Evolutionary conservation across 2,888 invertebrate species (phyloP).

Genomic region (Odontocolon sp.): DNA sequence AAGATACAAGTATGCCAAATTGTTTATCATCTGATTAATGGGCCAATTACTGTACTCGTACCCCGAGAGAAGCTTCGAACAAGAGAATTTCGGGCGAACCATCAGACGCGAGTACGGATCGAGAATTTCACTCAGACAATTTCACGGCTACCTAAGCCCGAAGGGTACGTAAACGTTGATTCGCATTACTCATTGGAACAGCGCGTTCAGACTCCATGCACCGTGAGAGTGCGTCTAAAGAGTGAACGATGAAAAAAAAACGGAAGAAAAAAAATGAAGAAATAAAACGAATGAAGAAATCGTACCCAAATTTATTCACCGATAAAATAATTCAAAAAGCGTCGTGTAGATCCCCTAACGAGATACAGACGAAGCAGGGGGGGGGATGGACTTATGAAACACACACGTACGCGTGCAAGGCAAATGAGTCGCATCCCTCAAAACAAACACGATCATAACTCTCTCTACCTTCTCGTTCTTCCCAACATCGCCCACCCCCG

Average conservation of each 20-base stretch:
- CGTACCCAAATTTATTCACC: slow-evolving; percentile 59
- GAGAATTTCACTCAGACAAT: slow-evolving; percentile 43
- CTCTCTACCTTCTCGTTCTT: slow-evolving; percentile 31
- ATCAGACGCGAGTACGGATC: neutral
- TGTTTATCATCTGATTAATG: too few species aligned
- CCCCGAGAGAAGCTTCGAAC: too few species aligned
- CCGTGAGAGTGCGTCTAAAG: slow-evolving; percentile 15
- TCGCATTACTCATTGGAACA: slow-evolving; percentile 10
- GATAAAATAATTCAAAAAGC: slow-evolving; percentile 63
- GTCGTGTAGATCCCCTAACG: slow-evolving; percentile 60
- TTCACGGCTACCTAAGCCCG: slow-evolving; percentile 40
- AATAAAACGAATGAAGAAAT: slow-evolving; percentile 35
- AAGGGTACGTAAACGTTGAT: slow-evolving; percentile 33
- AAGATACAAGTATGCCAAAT: too few species aligned
- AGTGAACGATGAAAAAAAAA: slow-evolving; percentile 7
- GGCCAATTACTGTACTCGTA: too few species aligned
- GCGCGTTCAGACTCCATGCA: neutral
- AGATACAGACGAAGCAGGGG: slow-evolving; percentile 48
- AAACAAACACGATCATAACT: slow-evolving; percentile 65
- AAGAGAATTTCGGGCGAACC: too few species aligned
- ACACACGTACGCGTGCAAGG: slow-evolving; percentile 44
- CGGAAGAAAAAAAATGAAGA: slow-evolving; percentile 10
- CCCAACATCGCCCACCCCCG: slow-evolving; percentile 27
- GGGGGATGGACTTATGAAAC: slow-evolving; percentile 48
- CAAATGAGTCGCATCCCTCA: slow-evolving; percentile 66